Percentiles rank a stretch among this genome's conserved stretches.
Evolutionary conservation across 2,888 invertebrate species (phyloP).

Genomic region (Xanthia togata): DNA sequence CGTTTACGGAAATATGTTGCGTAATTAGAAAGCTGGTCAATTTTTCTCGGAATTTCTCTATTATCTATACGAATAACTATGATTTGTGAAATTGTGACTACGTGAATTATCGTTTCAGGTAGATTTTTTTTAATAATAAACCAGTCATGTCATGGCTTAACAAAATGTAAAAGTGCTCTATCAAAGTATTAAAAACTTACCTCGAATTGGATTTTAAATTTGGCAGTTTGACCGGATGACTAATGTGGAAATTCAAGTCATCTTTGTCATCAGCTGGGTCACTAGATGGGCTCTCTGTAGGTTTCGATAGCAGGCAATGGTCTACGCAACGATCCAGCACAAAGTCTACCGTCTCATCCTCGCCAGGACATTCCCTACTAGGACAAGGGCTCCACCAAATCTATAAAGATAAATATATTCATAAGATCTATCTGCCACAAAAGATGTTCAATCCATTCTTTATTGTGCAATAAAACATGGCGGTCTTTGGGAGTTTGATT

Average conservation of each 20-base stretch:
- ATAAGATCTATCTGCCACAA: neutral
- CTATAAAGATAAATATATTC: conserved; percentile 76
- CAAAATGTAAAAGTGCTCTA: neutral
- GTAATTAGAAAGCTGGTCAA: too few species aligned
- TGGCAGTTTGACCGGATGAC: conserved; percentile 85
- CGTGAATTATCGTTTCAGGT: neutral
- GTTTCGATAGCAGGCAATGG: conserved; percentile 91
- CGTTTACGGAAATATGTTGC: too few species aligned
- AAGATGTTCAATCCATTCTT: neutral
- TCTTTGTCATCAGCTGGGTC: conserved; percentile 86
- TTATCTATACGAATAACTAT: neutral
- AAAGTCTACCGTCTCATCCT: conserved; percentile 93
- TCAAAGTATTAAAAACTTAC: conserved; percentile 62
- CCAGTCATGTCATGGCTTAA: neutral
- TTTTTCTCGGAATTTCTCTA: too few species aligned
- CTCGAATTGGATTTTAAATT: conserved; percentile 81
- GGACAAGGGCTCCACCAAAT: conserved; percentile 96
- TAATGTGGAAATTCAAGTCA: conserved; percentile 90
- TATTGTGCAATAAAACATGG: neutral
- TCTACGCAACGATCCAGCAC: conserved; percentile 93
- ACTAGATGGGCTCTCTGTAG: conserved; percentile 82
- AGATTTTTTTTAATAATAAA: too few species aligned
- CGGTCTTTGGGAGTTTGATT: conserved; percentile 1
- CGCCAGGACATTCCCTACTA: conserved; percentile 94
- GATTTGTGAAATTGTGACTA: conserved; percentile 3